Conservation (phyloP, 2,888 invertebrate genomes). For the Galeruca laticollis region DNA sequence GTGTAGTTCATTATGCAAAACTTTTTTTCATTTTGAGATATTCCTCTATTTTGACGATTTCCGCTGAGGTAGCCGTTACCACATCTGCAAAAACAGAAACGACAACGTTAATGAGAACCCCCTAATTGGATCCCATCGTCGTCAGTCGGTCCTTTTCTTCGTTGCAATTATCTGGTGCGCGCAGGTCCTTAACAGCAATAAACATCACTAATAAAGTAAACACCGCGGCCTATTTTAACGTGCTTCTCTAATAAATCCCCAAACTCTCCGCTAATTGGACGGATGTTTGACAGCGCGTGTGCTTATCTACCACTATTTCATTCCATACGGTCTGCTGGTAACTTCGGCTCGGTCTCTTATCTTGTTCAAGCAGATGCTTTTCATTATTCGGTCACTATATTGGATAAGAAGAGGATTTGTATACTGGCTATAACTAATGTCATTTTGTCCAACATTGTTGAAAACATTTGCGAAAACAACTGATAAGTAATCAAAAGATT, state of each 20-base stretch:
- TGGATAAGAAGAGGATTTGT: constrained; percentile 1
- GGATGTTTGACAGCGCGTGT: constrained; percentile 64
- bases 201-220: constrained; percentile 64
- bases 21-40: background rate
- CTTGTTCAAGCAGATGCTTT: constrained; percentile 48
- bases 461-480: too few relatives aligned
- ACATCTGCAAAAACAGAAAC: constrained; percentile 25
- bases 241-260: constrained; percentile 63
- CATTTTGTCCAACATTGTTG: background rate
- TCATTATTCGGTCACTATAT: constrained; percentile 14
- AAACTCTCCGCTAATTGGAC: constrained; percentile 65
- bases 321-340: constrained; percentile 44
- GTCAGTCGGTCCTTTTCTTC: constrained; percentile 23
- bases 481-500: too few relatives aligned
- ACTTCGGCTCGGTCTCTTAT: constrained; percentile 43
- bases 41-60: constrained; percentile 11
- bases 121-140: constrained; percentile 59
- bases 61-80: constrained; percentile 17
- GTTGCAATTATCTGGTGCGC: constrained; percentile 60
- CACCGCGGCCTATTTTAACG: constrained; percentile 59
- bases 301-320: constrained; percentile 52
- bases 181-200: constrained; percentile 60
- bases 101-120: constrained; percentile 57
- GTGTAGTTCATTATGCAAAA: background rate
- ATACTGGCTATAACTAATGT: background rate